phyloP scores from a whole-genome alignment of 2,888 invertebrate species.

The Stenurella melanura region DNA sequence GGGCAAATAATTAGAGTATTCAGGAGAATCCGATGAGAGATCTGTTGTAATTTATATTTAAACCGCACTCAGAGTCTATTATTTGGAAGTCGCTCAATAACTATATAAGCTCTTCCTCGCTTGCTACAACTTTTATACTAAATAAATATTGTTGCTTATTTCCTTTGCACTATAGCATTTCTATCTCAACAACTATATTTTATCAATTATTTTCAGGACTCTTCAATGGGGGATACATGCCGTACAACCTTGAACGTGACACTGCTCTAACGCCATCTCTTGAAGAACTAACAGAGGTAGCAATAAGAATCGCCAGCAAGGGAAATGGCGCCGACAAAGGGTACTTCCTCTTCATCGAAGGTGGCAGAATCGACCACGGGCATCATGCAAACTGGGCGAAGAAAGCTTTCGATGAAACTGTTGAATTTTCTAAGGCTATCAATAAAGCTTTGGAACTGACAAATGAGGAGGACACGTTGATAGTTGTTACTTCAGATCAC shows the following conservation, averaged over 20 bases:
- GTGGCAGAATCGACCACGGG: constrained; percentile 85
- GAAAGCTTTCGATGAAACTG: constrained; percentile 85
- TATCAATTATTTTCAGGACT: constrained; percentile 63
- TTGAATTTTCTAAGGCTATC: constrained; percentile 77
- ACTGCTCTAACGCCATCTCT: constrained; percentile 80
- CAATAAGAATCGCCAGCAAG: constrained; percentile 82
- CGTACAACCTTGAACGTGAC: constrained; percentile 81
- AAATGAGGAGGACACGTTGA: constrained; percentile 82
- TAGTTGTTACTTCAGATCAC: constrained; percentile 87
- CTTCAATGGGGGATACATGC: constrained; percentile 64
- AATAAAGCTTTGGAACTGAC: constrained; percentile 80
- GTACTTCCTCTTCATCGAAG: constrained; percentile 87
- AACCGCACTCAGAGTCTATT: too few species aligned
- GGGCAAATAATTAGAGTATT: too few species aligned
- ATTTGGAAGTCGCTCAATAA: too few species aligned
- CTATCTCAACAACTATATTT: constrained; percentile 53
- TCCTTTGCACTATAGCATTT: neutral
- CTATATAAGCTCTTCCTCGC: too few species aligned
- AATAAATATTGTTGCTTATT: too few species aligned
- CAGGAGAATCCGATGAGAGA: too few species aligned
- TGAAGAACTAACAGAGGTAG: constrained; percentile 87
- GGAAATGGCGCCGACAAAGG: constrained; percentile 76
- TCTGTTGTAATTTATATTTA: too few species aligned
- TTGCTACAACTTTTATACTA: too few species aligned
- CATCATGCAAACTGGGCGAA: constrained; percentile 82